Base-by-base conservation (phyloP, 2,113 vertebrate species). In the Rana temporaria region DNA sequence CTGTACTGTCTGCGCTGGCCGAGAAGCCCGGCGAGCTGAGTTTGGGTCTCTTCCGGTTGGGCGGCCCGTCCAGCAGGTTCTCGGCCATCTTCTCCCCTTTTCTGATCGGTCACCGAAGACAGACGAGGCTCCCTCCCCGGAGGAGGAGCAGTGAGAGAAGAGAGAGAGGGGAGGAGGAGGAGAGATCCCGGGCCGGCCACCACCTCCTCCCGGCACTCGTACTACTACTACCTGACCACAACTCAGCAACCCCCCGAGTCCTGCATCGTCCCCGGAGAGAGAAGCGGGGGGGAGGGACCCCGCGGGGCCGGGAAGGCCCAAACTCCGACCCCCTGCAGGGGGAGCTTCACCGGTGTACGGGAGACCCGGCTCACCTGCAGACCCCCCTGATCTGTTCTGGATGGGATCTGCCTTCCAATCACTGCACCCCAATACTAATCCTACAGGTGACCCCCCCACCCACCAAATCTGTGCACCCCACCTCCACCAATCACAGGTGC, bases 31-130 rank as follows among this genome's bases (percentile, higher is more conserved):
- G 95, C 86, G 97, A 98, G 92, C 94, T 96, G 68, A 98, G 95
- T 92, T 98, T 98, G 89, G 96, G 93, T 93, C 97, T 91, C 92
- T 98, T 98, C 85, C 96, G 94, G 90, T 93, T 95, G 87, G 96
- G 93, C 90, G 96, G 96, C 93, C 96, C 97, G 85, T 98, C 96
- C 93, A 97, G 91, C 87, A 97, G 91, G 94, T 98, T 97, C 90
- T 98, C 97, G 91, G 96, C 96, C 97, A 98, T 98, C 80, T 82
- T 82, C 52, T 86, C 80, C 84, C 85, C 85, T 82, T 88, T 86
- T 86, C 85, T 83, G 87, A 38, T 67, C 70, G 71, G 80, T 82
- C 80, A 82, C 80, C 71, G 70, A 82, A 67, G 71, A 57, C 71
- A 67, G 80, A 57, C 52, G 22, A 70, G 68, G 26, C 67, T 70